A percentile compares a stretch with the other conserved stretches of the same genome.
phyloP scores from a whole-genome alignment of 2,797 vertebrate species.

The Parauchenoglanis punctatus region DNA sequence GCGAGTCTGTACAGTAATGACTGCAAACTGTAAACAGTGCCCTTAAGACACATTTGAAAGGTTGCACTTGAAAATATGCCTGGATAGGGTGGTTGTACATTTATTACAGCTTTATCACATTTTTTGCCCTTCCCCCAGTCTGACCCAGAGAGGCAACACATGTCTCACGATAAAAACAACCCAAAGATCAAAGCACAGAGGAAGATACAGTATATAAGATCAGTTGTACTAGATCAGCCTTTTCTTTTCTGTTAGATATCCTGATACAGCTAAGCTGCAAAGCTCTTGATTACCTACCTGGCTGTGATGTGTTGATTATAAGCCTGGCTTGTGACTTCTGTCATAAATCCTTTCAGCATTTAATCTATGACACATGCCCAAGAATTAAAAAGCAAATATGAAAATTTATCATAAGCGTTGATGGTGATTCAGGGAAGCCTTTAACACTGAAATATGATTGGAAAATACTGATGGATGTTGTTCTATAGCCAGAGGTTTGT shows the following conservation, averaged over 20 bases:
- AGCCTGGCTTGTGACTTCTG: neutral
- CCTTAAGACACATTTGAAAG: neutral
- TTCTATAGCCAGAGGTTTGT: constrained; percentile 57
- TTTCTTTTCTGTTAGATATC: neutral
- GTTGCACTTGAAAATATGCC: constrained; percentile 28
- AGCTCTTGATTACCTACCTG: constrained; percentile 7
- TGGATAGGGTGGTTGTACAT: constrained; percentile 22
- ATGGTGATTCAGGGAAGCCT: neutral
- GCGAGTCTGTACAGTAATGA: neutral
- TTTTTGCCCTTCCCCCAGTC: constrained; percentile 36
- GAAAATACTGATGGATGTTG: constrained; percentile 62
- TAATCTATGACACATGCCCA: neutral
- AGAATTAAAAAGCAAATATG: constrained; percentile 13
- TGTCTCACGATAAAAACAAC: constrained; percentile 34
- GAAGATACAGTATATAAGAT: constrained; percentile 21
- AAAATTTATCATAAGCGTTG: constrained; percentile 39
- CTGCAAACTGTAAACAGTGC: neutral
- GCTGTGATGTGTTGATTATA: neutral
- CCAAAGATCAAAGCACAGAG: constrained; percentile 29
- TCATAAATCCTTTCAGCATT: neutral
- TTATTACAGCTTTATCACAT: constrained; percentile 42
- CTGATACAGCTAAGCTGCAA: constrained; percentile 4
- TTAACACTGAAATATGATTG: constrained; percentile 30
- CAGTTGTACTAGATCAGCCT: neutral
- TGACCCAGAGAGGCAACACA: constrained; percentile 44